Conservation (phyloP, 2,113 vertebrate genomes). For the Apteryx mantelli region DNA sequence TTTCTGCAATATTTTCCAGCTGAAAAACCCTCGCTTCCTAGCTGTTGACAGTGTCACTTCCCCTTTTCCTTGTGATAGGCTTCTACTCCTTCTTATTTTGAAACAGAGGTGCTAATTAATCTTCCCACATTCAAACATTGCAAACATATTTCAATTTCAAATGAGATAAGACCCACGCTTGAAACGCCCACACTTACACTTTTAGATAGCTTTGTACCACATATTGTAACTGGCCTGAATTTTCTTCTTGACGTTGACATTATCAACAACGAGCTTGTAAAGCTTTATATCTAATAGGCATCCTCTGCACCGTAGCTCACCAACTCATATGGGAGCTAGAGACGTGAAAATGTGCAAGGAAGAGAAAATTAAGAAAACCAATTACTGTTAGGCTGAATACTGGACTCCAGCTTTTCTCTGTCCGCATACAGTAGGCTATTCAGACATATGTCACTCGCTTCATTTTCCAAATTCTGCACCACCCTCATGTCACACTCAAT, state of each 20-base stretch:
- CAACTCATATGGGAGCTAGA: neutral
- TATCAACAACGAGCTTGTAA: constrained; percentile 51
- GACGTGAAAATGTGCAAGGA: constrained; percentile 23
- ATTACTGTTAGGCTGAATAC: neutral
- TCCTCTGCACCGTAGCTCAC: constrained; percentile 19
- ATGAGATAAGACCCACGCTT: constrained; percentile 73
- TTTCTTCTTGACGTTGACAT: constrained; percentile 56
- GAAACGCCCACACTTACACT: constrained; percentile 73
- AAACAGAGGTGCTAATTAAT: constrained; percentile 91
- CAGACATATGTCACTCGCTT: neutral
- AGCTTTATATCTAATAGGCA: constrained; percentile 46
- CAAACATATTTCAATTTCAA: constrained; percentile 85
- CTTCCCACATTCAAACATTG: constrained; percentile 84
- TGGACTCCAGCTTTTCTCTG: constrained; percentile 12
- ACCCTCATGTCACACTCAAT: neutral
- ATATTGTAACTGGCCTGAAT: constrained; percentile 67
- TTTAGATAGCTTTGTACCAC: constrained; percentile 70
- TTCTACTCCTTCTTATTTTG: constrained; percentile 83
- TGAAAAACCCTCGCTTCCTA: constrained; percentile 71
- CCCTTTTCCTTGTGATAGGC: constrained; percentile 76
- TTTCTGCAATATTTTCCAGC: constrained; percentile 70
- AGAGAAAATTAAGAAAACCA: constrained; percentile 39
- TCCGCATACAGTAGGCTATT: neutral
- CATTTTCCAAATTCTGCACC: neutral
- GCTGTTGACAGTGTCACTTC: constrained; percentile 76